Conservation (phyloP, 1,140 invertebrate genomes). For the Bemisia tabaci region DNA sequence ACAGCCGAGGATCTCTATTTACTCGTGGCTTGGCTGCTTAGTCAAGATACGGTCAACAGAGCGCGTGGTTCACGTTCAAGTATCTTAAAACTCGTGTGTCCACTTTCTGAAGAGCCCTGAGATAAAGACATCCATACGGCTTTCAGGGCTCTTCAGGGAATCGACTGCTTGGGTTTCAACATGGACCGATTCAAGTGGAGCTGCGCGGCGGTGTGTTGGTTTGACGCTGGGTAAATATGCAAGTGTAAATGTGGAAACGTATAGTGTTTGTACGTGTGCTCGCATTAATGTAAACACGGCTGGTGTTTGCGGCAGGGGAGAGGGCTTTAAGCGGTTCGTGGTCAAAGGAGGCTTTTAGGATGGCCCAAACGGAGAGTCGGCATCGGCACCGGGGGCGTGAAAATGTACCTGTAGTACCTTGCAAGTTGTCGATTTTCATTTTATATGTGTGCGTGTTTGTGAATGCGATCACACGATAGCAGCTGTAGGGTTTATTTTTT, state of each 20-base stretch:
- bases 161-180: no score
- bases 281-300: background rate
- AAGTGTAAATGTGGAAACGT: background rate
- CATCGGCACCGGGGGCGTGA: background rate
- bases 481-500: no score
- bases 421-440: background rate
- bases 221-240: background rate
- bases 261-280: background rate
- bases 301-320: no score
- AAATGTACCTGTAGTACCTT: background rate
- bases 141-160: background rate
- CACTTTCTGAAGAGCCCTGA: background rate
- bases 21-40: background rate
- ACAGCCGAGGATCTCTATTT: background rate
- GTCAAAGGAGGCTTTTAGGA: no score
- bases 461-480: no score
- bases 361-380: background rate
- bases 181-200: no score
- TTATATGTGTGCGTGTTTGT: background rate
- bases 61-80: background rate
- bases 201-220: background rate
- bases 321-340: no score
- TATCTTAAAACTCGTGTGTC: background rate
- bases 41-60: background rate
- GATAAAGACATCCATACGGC: background rate